These are phyloP conservation scores for Drosophila leonis DNA, from an alignment of 2,888 invertebrate species.

Conservation along the genomic window DNA sequence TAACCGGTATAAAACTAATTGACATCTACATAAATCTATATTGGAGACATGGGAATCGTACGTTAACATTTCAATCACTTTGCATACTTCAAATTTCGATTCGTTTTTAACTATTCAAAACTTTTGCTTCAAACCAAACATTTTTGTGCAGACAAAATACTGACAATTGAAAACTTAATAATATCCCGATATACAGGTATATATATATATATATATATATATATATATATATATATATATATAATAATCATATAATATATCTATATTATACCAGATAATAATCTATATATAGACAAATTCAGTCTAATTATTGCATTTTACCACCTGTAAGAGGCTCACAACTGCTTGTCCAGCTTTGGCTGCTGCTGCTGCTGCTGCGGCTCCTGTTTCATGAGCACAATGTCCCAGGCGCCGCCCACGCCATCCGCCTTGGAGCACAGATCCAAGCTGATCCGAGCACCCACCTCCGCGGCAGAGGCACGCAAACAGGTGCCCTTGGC, in stretches of 20 bases:
- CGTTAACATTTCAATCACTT: constrained; percentile 4
- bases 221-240: too few relatives aligned
- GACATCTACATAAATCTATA: constrained; percentile 22
- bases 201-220: too few relatives aligned
- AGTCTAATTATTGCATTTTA: constrained; percentile 50
- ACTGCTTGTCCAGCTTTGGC: constrained; percentile 45
- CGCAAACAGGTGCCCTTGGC: constrained; percentile 94
- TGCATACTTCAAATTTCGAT: constrained; percentile 9
- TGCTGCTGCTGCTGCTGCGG: constrained; percentile 25
- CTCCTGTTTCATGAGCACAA: constrained; percentile 43
- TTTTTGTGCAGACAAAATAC: constrained; percentile 54
- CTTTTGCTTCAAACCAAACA: not conserved
- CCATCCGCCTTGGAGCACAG: constrained; percentile 87
- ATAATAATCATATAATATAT: too few relatives aligned
- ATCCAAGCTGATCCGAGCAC: constrained; percentile 87
- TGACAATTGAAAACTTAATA: constrained; percentile 62
- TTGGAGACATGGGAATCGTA: constrained; percentile 10
- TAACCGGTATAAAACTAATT: constrained; percentile 17
- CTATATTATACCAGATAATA: too few relatives aligned
- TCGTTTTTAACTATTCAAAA: not conserved
- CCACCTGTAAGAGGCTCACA: constrained; percentile 37
- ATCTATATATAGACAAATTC: constrained; percentile 60
- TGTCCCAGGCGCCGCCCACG: constrained; percentile 79
- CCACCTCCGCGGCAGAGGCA: constrained; percentile 85
- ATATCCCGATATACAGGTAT: constrained; percentile 22